phyloP scores from a whole-genome alignment of 2,113 vertebrate species.

The Macaca fascicularis region DNA sequence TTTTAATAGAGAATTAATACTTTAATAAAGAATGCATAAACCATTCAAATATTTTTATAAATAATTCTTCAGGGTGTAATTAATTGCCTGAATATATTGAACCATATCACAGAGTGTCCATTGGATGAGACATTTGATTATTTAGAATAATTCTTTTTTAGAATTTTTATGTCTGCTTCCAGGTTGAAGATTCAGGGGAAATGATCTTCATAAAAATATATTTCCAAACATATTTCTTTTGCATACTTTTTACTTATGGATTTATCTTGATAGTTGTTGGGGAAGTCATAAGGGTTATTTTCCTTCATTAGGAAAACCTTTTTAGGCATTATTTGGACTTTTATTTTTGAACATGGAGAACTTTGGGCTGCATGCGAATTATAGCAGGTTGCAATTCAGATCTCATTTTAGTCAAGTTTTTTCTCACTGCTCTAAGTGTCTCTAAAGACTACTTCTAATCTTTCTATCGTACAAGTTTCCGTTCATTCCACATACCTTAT shows the following conservation, averaged over 20 bases:
- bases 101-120: neutral
- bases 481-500: neutral
- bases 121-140: neutral
- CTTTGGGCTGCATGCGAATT: neutral
- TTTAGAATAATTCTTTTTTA: slow-evolving; percentile 27
- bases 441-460: neutral
- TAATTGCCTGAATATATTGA: slow-evolving; percentile 20
- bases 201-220: slow-evolving; percentile 30
- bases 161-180: slow-evolving; percentile 1
- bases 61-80: neutral
- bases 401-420: neutral
- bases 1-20: slow-evolving; percentile 33
- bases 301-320: slow-evolving; percentile 6
- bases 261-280: slow-evolving; percentile 12
- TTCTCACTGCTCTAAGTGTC: neutral
- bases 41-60: no score
- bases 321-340: slow-evolving; percentile 17
- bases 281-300: neutral
- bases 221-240: slow-evolving; percentile 35
- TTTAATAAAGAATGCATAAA: neutral
- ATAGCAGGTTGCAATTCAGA: neutral
- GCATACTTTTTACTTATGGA: neutral
- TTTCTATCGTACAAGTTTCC: neutral
- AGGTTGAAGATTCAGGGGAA: slow-evolving; percentile 5
- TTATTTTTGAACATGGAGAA: slow-evolving; percentile 26